Percentiles rank a stretch among this genome's conserved stretches.
Conservation (phyloP, 2,113 vertebrate genomes). For the Otolemur garnettii region DNA sequence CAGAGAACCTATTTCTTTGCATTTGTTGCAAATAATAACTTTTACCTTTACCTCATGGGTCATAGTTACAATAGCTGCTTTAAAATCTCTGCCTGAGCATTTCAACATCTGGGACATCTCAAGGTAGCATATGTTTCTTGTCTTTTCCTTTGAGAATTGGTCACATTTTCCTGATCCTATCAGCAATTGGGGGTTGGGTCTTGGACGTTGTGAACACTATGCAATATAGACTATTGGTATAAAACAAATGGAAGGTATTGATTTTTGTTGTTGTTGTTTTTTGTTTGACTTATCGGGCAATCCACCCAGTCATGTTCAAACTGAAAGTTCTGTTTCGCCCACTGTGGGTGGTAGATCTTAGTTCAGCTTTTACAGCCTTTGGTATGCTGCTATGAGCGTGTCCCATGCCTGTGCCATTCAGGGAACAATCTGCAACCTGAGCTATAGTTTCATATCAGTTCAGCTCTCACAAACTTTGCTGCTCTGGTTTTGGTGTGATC, state of each 20-base stretch:
- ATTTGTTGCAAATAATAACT: neutral
- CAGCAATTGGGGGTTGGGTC: neutral
- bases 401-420: neutral
- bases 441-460: neutral
- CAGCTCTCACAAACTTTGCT: neutral
- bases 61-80: neutral
- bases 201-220: neutral
- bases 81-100: neutral
- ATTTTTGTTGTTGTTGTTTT: neutral
- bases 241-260: neutral
- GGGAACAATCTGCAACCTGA: neutral
- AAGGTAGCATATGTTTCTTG: neutral
- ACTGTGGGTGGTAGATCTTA: neutral
- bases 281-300: constrained; percentile 11
- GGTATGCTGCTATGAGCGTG: neutral
- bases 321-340: constrained; percentile 26
- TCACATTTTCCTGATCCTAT: neutral
- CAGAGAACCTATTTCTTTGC: neutral
- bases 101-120: neutral
- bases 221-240: neutral
- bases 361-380: neutral
- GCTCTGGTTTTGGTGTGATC: neutral
- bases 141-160: neutral
- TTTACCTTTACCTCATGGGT: neutral
- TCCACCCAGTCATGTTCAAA: neutral